A percentile compares a stretch with the other conserved stretches of the same genome.
phyloP scores from a whole-genome alignment of 2,797 vertebrate species.

The Chelon labrosus region DNA sequence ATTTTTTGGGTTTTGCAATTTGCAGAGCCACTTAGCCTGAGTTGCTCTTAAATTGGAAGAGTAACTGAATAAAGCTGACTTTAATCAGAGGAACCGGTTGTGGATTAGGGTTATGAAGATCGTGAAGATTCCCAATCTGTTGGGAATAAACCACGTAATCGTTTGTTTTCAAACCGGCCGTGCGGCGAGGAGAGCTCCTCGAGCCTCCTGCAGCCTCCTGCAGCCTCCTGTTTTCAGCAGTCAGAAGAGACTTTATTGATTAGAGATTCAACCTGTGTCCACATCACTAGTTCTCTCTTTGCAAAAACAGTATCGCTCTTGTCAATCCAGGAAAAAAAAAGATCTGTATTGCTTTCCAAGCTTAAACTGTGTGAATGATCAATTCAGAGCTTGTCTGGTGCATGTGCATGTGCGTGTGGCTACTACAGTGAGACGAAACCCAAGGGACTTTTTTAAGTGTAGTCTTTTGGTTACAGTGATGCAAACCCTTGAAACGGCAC shows the following conservation, averaged over 20 bases:
- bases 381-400: slow-evolving; percentile 16
- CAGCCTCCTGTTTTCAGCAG: slow-evolving; percentile 19
- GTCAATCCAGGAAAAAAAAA: slow-evolving; percentile 39
- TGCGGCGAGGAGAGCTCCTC: not conserved
- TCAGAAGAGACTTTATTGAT: slow-evolving; percentile 37
- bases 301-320: slow-evolving; percentile 21
- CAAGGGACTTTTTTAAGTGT: slow-evolving; percentile 7
- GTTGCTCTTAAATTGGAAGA: slow-evolving; percentile 5
- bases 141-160: not conserved
- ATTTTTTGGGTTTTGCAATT: slow-evolving; percentile 2
- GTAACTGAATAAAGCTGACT: not conserved
- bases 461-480: slow-evolving; percentile 45
- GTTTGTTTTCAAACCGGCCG: not conserved
- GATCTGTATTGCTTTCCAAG: slow-evolving; percentile 49
- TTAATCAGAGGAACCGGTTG: not conserved
- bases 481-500: slow-evolving; percentile 65
- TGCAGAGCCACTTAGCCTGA: not conserved
- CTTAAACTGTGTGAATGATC: slow-evolving; percentile 52
- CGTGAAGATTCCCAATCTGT: not conserved
- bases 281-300: slow-evolving; percentile 38
- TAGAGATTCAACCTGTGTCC: slow-evolving; percentile 38
- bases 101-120: not conserved
- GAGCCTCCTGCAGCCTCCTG: slow-evolving; percentile 5
- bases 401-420: slow-evolving; percentile 4
- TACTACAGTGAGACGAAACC: not conserved